These are phyloP conservation scores for Lacerta agilis DNA, from an alignment of 2,797 vertebrate genomes.

Conservation along the genomic window DNA sequence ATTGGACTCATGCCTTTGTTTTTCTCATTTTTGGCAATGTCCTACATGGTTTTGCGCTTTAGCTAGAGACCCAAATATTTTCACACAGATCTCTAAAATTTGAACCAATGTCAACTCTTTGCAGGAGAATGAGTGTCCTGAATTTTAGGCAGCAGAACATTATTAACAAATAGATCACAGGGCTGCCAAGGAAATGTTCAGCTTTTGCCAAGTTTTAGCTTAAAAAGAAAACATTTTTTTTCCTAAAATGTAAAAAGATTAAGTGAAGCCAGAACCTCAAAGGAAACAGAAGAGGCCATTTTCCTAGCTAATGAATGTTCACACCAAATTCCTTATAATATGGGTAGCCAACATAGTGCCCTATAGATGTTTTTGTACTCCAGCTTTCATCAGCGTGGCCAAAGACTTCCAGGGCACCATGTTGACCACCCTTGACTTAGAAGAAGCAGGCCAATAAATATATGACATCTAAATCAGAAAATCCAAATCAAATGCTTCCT, in stretches of 20 bases:
- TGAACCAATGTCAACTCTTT: not conserved
- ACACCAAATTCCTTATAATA: not conserved
- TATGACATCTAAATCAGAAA: not conserved
- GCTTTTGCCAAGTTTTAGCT: not conserved
- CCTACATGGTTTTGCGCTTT: not conserved
- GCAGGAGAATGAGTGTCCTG: not conserved
- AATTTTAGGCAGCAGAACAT: not conserved
- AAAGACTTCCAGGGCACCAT: not conserved
- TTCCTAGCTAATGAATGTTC: not conserved
- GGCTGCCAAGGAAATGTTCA: not conserved
- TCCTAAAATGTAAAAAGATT: not conserved
- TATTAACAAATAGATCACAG: slow-evolving; percentile 19
- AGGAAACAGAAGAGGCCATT: not conserved
- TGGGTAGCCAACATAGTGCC: no score
- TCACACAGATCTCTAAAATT: not conserved
- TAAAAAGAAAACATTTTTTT: not conserved
- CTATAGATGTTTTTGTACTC: no score
- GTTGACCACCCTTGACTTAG: no score
- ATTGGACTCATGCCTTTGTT: not conserved
- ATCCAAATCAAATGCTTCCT: not conserved
- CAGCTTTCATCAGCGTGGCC: no score
- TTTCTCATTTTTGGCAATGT: not conserved
- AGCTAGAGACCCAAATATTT: not conserved
- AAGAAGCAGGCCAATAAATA: not conserved
- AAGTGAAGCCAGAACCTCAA: not conserved